These are phyloP conservation scores for Chlorocebus sabaeus DNA, from an alignment of 2,113 vertebrate species.

Conservation along the genomic window DNA sequence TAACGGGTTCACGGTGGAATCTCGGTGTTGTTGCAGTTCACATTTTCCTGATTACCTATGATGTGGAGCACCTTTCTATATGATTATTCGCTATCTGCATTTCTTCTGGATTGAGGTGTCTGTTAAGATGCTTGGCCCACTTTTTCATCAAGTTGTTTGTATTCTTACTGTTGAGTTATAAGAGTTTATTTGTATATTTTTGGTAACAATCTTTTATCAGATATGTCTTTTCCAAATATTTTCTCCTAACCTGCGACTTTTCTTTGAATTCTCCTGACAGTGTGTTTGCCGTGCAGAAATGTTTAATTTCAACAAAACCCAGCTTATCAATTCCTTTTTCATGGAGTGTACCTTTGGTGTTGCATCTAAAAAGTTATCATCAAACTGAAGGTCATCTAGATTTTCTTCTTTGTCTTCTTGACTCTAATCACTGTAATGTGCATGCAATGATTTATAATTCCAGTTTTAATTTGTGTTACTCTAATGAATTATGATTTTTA, in stretches of 20 bases:
- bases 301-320: background rate
- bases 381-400: background rate
- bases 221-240: background rate
- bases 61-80: accelerated
- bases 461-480: background rate
- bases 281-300: background rate
- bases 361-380: background rate
- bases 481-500: background rate
- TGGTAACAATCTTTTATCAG: no score
- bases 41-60: background rate
- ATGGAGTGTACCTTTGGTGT: background rate
- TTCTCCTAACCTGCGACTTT: background rate
- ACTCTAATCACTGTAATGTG: background rate
- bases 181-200: background rate
- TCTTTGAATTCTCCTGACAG: background rate
- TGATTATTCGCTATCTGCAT: background rate
- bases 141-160: background rate
- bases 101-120: background rate
- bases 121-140: no score
- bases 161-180: no score
- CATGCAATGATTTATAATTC: background rate
- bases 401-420: background rate
- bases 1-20: accelerated
- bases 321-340: background rate
- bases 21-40: no score